Base-by-base conservation (phyloP, 2,797 vertebrate genomes). In the Microctenopoma lineatum region DNA sequence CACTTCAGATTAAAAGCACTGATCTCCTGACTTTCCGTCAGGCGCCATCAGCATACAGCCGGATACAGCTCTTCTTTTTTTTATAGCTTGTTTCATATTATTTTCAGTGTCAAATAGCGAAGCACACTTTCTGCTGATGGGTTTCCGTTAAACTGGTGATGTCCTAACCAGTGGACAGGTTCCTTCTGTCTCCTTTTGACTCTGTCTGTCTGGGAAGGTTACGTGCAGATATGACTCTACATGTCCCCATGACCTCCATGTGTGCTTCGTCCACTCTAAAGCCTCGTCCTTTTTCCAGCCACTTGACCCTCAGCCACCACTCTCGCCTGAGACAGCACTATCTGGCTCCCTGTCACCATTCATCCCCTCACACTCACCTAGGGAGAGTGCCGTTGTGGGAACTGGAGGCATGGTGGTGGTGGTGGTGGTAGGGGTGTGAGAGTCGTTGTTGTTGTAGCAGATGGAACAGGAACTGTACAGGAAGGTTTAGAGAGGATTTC, bases 331-430 rank as follows among this genome's bases (percentile, higher is more conserved):
- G 62, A 64, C 75, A 34, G n/a, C 27, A 7, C 52, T 89, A 93
- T 93, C 92, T 89, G 84, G 54, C 70, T 56, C 73, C 71, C 81
- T 90, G 89, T 92, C 88, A 74, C 78, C 75, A 38, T 80, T 59
- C 39, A n/a, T 88, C 84, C 66, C 34, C 57, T 42, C 45, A 38
- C 92, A 92, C 91, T 89, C 83, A 81, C 52, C 74, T 64, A 62
- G 41, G 65, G 39, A 0, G 27, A 72, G 76, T 78, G 88, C 27
- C 56, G 70, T 61, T 66, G 75, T 78, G 61, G 66, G 69, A 82
- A 75, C 27, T 38, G 3, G 32, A 53, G 7, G 12, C n/a, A 16
- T 2, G 59, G 48, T 1, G 18, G 13, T 27, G 7, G 13, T 27
- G 7, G 44, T 7, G 27, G 27, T 21, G 42, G 13, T 4, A 56